Evolutionary conservation across 1,140 invertebrate genomes (phyloP).

Genomic region (Zaprionus inermis): DNA sequence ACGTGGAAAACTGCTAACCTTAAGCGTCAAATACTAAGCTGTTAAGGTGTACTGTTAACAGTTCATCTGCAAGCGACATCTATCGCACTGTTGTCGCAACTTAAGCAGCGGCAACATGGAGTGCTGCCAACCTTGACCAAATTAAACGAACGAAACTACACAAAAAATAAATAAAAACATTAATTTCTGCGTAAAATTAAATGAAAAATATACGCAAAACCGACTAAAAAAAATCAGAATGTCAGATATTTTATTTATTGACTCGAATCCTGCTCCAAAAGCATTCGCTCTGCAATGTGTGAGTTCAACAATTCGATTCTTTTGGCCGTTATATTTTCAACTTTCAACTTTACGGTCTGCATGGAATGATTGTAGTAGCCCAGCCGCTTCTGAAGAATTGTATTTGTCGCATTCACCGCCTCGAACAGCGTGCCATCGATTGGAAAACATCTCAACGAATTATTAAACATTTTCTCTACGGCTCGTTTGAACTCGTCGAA

Average conservation of each 20-base stretch:
- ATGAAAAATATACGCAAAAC: no score
- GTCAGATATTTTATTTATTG: background rate
- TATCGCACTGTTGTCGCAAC: background rate
- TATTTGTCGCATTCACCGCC: constrained; percentile 33
- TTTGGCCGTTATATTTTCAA: background rate
- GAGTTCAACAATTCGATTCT: background rate
- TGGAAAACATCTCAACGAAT: constrained; percentile 47
- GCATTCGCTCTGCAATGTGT: background rate
- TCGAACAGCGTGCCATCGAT: background rate
- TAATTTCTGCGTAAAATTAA: no score
- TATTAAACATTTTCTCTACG: constrained; percentile 40
- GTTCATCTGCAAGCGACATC: background rate
- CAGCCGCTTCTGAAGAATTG: background rate
- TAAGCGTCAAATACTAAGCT: background rate
- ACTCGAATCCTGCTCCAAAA: background rate
- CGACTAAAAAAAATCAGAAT: no score
- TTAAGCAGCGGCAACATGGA: background rate
- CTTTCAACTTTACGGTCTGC: background rate
- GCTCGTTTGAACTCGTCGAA: constrained; percentile 17
- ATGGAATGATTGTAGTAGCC: background rate
- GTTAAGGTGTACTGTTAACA: background rate
- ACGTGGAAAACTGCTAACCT: background rate
- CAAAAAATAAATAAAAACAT: no score
- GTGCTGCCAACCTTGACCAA: no score
- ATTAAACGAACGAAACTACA: no score